phyloP scores from a whole-genome alignment of 37 sponge, comb jelly and placozoan genomes.

The Eunapius fragilis region DNA sequence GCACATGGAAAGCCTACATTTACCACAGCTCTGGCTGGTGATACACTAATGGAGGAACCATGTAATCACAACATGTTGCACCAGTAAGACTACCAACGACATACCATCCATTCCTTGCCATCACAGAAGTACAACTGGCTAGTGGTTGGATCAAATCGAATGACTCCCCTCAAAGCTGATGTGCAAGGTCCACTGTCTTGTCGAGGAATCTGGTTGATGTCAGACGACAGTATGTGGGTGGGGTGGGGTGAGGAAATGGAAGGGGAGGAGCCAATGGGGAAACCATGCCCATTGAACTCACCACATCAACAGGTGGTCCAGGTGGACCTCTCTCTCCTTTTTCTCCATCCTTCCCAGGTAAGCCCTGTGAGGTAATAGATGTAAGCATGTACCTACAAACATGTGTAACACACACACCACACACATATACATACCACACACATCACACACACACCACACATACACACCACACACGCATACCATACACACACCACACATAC shows the following conservation, averaged over 20 bases:
- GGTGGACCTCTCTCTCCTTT: slow-evolving; percentile 29
- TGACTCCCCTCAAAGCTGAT: slow-evolving; percentile 7
- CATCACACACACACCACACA: neutral
- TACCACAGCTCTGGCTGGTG: neutral
- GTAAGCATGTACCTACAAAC: neutral
- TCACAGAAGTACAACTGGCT: slow-evolving; percentile 41
- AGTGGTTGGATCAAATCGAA: slow-evolving; percentile 23
- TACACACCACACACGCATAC: too few relatives aligned
- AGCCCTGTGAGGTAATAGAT: slow-evolving; percentile 2
- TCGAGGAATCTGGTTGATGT: neutral
- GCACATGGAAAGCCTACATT: slow-evolving; percentile 3
- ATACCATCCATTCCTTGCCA: slow-evolving; percentile 34
- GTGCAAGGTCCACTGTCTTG: slow-evolving; percentile 22
- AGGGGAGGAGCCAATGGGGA: neutral
- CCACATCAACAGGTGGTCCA: slow-evolving; percentile 26
- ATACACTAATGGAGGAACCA: slow-evolving; percentile 16
- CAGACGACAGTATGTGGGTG: too few relatives aligned
- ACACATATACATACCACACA: too few relatives aligned
- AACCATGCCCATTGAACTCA: neutral
- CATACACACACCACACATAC: neutral
- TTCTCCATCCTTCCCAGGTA: slow-evolving; percentile 29
- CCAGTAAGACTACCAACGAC: neutral
- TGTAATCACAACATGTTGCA: neutral
- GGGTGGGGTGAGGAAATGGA: too few relatives aligned
- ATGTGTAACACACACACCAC: too few relatives aligned